phyloP scores from a whole-genome alignment of 1,140 invertebrate genomes.

The Psix sp. region DNA sequence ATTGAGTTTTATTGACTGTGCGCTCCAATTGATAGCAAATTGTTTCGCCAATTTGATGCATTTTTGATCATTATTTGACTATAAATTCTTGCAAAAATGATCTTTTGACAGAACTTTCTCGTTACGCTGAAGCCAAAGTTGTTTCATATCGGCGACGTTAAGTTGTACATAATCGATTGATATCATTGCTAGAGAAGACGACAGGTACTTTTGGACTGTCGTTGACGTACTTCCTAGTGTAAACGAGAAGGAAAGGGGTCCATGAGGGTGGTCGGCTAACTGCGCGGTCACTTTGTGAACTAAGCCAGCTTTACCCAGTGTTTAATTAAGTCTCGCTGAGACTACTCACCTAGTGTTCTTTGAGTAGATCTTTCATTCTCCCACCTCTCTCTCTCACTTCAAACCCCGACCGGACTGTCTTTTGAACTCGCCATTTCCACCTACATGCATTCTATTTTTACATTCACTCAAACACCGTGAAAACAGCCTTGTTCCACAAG shows the following conservation, averaged over 20 bases:
- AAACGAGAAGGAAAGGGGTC: constrained; percentile 56
- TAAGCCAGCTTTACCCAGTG: constrained; percentile 74
- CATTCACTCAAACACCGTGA: too few species aligned
- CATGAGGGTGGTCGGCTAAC: constrained; percentile 56
- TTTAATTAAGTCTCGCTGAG: constrained; percentile 77
- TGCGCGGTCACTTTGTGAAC: constrained; percentile 77
- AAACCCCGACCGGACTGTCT: constrained; percentile 29
- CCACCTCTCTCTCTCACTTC: constrained; percentile 31
- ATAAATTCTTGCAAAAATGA: constrained; percentile 21
- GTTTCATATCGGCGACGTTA: constrained; percentile 39
- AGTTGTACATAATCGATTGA: constrained; percentile 48
- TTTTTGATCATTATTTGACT: constrained; percentile 46
- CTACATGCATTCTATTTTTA: constrained; percentile 40
- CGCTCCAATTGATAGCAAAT: constrained; percentile 37
- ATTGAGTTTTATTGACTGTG: constrained; percentile 44
- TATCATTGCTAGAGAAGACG: constrained; percentile 42
- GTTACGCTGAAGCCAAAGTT: constrained; percentile 21
- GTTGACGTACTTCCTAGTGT: constrained; percentile 47
- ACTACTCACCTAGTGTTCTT: constrained; percentile 66
- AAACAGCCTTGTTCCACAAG: constrained; percentile 17
- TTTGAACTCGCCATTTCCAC: constrained; percentile 43
- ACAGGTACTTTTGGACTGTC: constrained; percentile 59
- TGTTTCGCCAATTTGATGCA: constrained; percentile 34
- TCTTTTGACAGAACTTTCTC: constrained; percentile 15
- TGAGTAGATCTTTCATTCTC: constrained; percentile 56